Base-by-base conservation (phyloP, 2,888 invertebrate genomes). In the Pammene fasciana region DNA sequence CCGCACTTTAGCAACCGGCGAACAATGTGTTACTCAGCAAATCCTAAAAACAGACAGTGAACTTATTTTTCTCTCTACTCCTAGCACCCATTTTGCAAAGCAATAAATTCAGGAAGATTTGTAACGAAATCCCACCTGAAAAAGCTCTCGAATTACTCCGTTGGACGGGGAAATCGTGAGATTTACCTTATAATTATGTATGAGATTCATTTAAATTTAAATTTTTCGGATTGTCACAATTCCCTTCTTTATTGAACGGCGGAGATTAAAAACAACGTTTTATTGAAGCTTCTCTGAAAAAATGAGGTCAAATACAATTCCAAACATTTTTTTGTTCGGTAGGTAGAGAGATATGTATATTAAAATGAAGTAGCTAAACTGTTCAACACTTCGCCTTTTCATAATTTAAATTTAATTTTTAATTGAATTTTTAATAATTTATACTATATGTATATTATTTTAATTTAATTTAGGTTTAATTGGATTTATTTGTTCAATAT, bases 121-220 rank as follows among this genome's bases (percentile, higher is more conserved):
- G 68, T 62, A 64, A 64, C 68, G 16, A 56, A 64, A 68, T 64
- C 68, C 62, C 68, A 62, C 62, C 68, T 64, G 68, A 57, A 64
- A 68, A 64, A 68, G 62, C 68, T 57, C 62, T 68, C 55, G 56
- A 68, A 68, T 68, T 64, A 62, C 68, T 68, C 50, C 50, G 43
- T 68, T 68, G 43, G 34, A 50, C 48, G 5, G 62, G 61, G 60
- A 68, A 68, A 68, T 68, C 48, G 62, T 26, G 43, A 64, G 68
- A 68, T 68, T 68, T 57, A 48, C 68, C 68, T 68, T 64, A 68
- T 68, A 68, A 68, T 68, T 68, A 68, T 68, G 68, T 62, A 68
- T 64, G 62, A 64, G 68, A n/a, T 68, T 64, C 50, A 50, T 64
- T 68, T 68, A 64, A 62, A 68, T 64, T 68, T 50, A 64, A 62